Conservation (phyloP, 1,140 invertebrate species). For the Reticulitermes speratus region DNA sequence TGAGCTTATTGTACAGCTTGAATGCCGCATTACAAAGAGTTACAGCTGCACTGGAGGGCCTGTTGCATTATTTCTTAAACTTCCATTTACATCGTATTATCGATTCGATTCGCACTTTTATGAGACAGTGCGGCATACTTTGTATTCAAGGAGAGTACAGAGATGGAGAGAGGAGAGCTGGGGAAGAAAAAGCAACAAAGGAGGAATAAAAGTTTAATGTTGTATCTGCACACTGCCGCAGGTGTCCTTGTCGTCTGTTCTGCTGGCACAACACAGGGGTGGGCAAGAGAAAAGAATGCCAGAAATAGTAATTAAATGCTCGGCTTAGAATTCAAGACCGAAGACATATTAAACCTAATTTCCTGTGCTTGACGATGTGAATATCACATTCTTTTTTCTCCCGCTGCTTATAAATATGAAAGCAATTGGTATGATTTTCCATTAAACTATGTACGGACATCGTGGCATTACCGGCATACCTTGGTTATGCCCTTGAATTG, state of each 20-base stretch:
- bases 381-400: too few species aligned
- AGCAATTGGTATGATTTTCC: too few species aligned
- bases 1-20: neutral
- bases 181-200: neutral
- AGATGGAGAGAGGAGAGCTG: neutral
- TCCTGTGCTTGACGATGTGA: too few species aligned
- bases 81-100: neutral
- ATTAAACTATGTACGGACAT: too few species aligned
- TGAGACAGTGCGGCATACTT: neutral
- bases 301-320: too few species aligned
- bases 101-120: slow-evolving; percentile 4
- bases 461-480: too few species aligned
- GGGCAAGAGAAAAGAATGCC: neutral
- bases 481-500: too few species aligned
- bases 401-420: too few species aligned
- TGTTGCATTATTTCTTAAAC: slow-evolving; percentile 5
- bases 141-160: neutral
- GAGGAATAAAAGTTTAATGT: slow-evolving; percentile 10
- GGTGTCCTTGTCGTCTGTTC: neutral
- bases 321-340: too few species aligned
- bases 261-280: neutral
- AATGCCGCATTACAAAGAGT: neutral
- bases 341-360: too few species aligned
- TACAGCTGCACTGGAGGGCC: neutral
- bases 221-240: neutral